These are phyloP conservation scores for Agriopis marginaria DNA, from an alignment of 2,888 invertebrate species.

Conservation along the genomic window DNA sequence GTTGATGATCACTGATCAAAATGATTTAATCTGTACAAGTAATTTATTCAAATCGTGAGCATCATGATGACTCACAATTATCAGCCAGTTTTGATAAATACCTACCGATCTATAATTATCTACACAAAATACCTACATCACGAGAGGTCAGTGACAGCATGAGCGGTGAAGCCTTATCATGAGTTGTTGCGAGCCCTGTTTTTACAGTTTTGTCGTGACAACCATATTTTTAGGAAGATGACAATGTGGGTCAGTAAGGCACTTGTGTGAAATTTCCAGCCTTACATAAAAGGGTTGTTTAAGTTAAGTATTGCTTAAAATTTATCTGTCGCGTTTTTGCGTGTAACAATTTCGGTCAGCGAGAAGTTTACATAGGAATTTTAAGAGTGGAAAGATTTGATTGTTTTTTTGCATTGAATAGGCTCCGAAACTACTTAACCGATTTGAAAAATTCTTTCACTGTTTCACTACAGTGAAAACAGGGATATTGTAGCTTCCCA, in stretches of 20 bases:
- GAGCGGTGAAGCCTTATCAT: slow-evolving; percentile 28
- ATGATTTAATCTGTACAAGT: slow-evolving; percentile 28
- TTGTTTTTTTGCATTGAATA: too few species aligned
- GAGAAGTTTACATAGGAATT: too few species aligned
- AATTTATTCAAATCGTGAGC: slow-evolving; percentile 37
- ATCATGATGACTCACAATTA: slow-evolving; percentile 36
- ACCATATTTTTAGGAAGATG: slow-evolving; percentile 7
- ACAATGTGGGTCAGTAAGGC: slow-evolving; percentile 28
- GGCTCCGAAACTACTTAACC: too few species aligned
- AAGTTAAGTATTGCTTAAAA: neutral
- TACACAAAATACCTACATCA: slow-evolving; percentile 29
- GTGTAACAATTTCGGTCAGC: too few species aligned
- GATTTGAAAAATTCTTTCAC: too few species aligned
- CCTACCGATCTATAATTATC: slow-evolving; percentile 31
- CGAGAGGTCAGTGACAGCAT: slow-evolving; percentile 32
- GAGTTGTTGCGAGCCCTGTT: slow-evolving; percentile 24
- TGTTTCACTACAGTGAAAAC: too few species aligned
- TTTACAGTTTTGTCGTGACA: slow-evolving; percentile 29
- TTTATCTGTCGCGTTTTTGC: too few species aligned
- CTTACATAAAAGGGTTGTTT: neutral
- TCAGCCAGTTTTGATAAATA: slow-evolving; percentile 38
- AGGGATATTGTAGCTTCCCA: too few species aligned
- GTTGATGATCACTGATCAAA: slow-evolving; percentile 25
- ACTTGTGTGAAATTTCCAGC: neutral
- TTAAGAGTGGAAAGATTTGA: too few species aligned